These are phyloP conservation scores for Tenthredo livida DNA, from an alignment of 2,888 invertebrate species.

Conservation along the genomic window DNA sequence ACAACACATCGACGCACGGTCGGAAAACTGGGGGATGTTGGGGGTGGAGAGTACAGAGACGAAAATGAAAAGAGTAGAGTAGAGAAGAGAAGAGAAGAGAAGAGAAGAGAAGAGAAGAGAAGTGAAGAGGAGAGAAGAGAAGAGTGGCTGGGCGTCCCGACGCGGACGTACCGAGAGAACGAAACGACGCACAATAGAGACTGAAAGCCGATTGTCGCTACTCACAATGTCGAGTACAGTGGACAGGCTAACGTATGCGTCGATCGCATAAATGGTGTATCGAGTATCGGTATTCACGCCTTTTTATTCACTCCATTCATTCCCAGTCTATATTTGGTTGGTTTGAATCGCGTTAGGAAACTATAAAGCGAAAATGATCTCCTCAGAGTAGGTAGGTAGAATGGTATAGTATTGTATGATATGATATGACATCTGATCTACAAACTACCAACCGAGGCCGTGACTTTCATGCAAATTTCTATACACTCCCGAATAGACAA, in stretches of 20 bases:
- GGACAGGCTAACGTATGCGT: slow-evolving; percentile 44
- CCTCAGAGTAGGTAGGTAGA: not conserved
- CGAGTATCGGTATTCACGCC: slow-evolving; percentile 34
- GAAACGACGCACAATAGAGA: slow-evolving; percentile 41
- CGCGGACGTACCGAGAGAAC: slow-evolving; percentile 16
- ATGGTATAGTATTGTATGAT: not conserved
- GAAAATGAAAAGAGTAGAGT: not conserved
- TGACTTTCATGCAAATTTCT: not conserved
- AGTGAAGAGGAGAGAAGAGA: slow-evolving; percentile 53
- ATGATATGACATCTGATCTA: not conserved
- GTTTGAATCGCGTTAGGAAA: not conserved
- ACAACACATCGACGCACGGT: not conserved
- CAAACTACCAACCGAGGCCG: not conserved
- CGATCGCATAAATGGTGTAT: slow-evolving; percentile 42
- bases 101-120: slow-evolving; percentile 7
- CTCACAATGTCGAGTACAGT: slow-evolving; percentile 28
- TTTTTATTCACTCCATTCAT: not conserved
- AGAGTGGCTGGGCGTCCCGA: slow-evolving; percentile 41
- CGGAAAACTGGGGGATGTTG: slow-evolving; percentile 34
- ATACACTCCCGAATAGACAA: not conserved
- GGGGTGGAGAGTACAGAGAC: slow-evolving; percentile 9
- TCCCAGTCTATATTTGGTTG: not conserved
- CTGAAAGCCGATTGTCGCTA: slow-evolving; percentile 47
- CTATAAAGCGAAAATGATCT: not conserved
- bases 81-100: slow-evolving; percentile 2